Percentiles rank a stretch among this genome's conserved stretches.
Evolutionary conservation across 1,140 invertebrate species (phyloP).

Genomic region (Sarcophaga bullata): DNA sequence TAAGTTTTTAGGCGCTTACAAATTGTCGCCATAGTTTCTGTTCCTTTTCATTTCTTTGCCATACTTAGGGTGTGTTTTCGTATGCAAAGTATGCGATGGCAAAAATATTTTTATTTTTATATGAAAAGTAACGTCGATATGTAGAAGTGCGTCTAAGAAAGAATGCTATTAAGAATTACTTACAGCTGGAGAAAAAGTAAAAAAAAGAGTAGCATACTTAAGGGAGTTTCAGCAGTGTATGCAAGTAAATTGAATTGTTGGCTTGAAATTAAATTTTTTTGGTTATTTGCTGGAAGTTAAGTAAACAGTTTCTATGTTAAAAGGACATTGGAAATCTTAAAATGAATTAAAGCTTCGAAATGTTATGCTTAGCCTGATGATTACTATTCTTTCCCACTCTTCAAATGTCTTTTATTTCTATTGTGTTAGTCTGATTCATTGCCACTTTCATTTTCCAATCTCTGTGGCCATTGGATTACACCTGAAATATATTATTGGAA

Average conservation of each 20-base stretch:
- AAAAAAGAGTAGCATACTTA: not conserved
- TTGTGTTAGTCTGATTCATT: too few species aligned
- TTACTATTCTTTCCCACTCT: too few species aligned
- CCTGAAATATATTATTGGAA: too few species aligned
- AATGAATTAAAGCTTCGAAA: too few species aligned
- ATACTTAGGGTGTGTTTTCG: constrained; percentile 1
- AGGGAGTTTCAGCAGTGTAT: not conserved
- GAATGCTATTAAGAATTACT: not conserved
- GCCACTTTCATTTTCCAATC: too few species aligned
- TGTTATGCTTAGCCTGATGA: too few species aligned
- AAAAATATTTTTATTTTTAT: not conserved
- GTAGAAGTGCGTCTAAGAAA: not conserved
- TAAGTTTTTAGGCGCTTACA: constrained; percentile 34
- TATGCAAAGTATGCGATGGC: not conserved
- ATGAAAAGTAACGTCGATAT: not conserved
- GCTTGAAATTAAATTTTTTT: too few species aligned
- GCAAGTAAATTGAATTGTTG: not conserved
- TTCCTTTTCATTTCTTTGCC: not conserved
- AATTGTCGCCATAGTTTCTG: constrained; percentile 29
- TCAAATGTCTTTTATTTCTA: too few species aligned
- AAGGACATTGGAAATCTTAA: too few species aligned
- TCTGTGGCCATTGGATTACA: too few species aligned
- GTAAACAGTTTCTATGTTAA: too few species aligned
- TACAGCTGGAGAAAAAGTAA: not conserved
- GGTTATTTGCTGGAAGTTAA: too few species aligned